A percentile compares a stretch with the other conserved stretches of the same genome.
Conservation (phyloP, 1,140 invertebrate species). For the Argopecten irradians region DNA sequence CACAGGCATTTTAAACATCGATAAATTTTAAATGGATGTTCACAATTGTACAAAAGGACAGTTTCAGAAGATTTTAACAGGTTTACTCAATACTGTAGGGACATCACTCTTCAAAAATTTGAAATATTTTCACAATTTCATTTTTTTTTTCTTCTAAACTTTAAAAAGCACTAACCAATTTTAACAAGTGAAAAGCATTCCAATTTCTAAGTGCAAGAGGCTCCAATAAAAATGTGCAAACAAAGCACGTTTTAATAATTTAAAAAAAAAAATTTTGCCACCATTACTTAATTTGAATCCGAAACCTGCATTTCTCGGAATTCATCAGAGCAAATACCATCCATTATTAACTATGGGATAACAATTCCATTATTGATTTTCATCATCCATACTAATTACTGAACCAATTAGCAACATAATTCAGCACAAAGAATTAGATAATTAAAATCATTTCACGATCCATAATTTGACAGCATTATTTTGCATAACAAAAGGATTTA, state of each 20-base stretch:
- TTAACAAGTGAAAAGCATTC: background rate
- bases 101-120: background rate
- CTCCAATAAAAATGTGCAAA: background rate
- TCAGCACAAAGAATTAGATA: background rate
- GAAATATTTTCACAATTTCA: constrained; percentile 5
- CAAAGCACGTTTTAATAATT: background rate
- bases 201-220: background rate
- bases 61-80: background rate
- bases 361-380: background rate
- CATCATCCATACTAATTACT: background rate
- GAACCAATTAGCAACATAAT: background rate
- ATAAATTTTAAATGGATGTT: constrained; percentile 12
- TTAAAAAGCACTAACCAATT: background rate
- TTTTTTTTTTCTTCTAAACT: background rate
- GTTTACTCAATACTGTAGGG: background rate
- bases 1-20: background rate
- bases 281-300: background rate
- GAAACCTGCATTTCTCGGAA: background rate
- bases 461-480: background rate
- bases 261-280: no score
- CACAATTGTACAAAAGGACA: background rate
- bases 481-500: background rate
- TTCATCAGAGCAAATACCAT: background rate
- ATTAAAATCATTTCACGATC: background rate
- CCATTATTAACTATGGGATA: background rate